These are phyloP conservation scores for Liasis olivaceus DNA, from an alignment of 2,797 vertebrate species.

Conservation along the genomic window DNA sequence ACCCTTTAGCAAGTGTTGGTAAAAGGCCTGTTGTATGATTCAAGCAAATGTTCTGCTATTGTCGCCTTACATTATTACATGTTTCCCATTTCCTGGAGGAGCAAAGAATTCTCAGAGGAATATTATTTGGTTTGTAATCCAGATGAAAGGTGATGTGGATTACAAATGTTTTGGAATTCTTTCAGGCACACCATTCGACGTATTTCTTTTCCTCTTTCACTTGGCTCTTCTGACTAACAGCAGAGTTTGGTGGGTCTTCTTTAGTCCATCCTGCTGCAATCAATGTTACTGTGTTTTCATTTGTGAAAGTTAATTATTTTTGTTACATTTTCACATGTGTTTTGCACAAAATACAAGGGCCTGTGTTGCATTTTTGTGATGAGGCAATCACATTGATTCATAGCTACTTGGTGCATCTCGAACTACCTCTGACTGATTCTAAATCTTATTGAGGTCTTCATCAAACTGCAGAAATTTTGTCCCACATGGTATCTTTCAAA, in stretches of 20 bases:
- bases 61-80: background rate
- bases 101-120: background rate
- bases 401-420: background rate
- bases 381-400: background rate
- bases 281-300: background rate
- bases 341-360: background rate
- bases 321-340: background rate
- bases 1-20: conserved; percentile 37
- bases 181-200: background rate
- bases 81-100: background rate
- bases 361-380: background rate
- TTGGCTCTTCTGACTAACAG: background rate
- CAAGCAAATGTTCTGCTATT: conserved; percentile 53
- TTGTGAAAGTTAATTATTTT: background rate
- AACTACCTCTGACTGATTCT: background rate
- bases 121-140: background rate
- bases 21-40: conserved; percentile 54
- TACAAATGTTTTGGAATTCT: background rate
- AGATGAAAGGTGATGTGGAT: no score
- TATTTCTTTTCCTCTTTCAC: background rate
- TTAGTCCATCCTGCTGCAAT: background rate
- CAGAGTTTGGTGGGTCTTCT: background rate
- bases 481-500: background rate
- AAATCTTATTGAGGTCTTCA: background rate
- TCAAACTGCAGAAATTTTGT: background rate